These are phyloP conservation scores for Scaptodrosophila latifasciaeformis DNA, from an alignment of 2,888 invertebrate genomes.

Conservation along the genomic window DNA sequence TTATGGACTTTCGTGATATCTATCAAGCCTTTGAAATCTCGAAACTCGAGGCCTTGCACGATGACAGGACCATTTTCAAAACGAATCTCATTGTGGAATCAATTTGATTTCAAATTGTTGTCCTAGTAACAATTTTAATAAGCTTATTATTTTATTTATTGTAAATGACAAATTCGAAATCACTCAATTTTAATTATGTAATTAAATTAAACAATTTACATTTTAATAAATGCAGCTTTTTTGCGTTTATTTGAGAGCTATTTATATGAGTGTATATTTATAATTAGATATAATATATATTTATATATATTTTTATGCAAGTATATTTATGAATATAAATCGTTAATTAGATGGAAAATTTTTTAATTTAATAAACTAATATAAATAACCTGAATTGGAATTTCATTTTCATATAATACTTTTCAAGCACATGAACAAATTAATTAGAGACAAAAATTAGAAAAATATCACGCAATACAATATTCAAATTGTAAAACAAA, in stretches of 20 bases:
- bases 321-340: conserved; percentile 1
- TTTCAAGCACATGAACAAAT: too few species aligned
- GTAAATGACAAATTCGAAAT: too few species aligned
- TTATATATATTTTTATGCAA: conserved; percentile 39
- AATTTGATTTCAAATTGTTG: too few species aligned
- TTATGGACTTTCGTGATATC: conserved; percentile 96
- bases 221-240: conserved; percentile 55
- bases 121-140: not conserved
- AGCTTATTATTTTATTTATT: not conserved
- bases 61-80: conserved; percentile 84
- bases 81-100: conserved; percentile 87
- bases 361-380: too few species aligned
- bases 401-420: too few species aligned
- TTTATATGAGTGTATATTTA: conserved; percentile 32
- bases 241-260: conserved; percentile 61
- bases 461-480: too few species aligned
- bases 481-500: too few species aligned
- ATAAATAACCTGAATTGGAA: too few species aligned
- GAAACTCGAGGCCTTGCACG: conserved; percentile 81
- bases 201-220: too few species aligned
- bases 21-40: conserved; percentile 88
- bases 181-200: not conserved
- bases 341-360: conserved; percentile 1
- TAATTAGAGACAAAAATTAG: too few species aligned
- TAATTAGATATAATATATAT: conserved; percentile 40